phyloP scores from a whole-genome alignment of 2,113 vertebrate genomes.

The Macheiramphus alcinus region DNA sequence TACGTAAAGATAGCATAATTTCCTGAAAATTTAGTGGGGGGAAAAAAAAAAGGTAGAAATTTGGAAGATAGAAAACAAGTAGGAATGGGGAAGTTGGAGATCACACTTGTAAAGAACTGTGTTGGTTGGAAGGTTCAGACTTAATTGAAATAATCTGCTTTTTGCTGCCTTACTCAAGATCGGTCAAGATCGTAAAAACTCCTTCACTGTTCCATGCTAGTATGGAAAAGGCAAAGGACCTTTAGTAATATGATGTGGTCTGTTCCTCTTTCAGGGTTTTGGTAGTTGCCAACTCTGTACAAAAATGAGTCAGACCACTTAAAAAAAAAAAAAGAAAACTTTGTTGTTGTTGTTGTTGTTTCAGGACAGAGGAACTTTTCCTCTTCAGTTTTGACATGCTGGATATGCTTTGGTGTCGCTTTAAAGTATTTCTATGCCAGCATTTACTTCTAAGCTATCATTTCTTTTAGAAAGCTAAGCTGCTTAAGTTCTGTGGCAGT shows the following conservation, averaged over 20 bases:
- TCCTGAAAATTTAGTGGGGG: not conserved
- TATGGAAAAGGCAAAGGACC: not conserved
- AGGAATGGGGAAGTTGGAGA: not conserved
- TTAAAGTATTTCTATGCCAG: not conserved
- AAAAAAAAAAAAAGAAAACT: no score
- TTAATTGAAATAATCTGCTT: not conserved
- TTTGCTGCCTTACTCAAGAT: not conserved
- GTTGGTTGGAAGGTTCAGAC: not conserved
- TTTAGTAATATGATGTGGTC: not conserved
- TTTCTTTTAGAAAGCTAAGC: not conserved
- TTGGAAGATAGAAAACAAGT: not conserved
- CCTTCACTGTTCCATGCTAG: not conserved
- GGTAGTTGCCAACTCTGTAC: not conserved
- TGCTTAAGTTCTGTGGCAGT: not conserved
- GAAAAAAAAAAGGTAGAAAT: rapidly evolving
- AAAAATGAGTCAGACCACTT: not conserved
- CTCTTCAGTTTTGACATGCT: not conserved
- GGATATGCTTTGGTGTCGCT: not conserved
- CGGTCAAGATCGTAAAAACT: not conserved
- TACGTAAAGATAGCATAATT: not conserved
- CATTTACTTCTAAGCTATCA: not conserved
- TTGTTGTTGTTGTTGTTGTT: not conserved
- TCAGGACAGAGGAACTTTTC: not conserved
- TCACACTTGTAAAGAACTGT: not conserved
- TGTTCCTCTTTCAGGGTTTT: not conserved